Conservation (phyloP, 2,888 invertebrate genomes). For the Lasiommata megera region DNA sequence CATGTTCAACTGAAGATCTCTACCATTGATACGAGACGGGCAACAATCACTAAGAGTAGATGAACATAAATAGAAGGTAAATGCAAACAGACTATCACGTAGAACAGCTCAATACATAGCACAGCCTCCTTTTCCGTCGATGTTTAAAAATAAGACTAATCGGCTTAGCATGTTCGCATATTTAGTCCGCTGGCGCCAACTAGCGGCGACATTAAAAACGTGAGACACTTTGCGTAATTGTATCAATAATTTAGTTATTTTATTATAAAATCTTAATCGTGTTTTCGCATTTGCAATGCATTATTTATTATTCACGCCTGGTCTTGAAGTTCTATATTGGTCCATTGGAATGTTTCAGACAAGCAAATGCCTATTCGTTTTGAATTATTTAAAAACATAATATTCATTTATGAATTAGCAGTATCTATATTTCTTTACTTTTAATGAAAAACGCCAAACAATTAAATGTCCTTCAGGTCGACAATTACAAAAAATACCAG, state of each 20-base stretch:
- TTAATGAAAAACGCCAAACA: no score
- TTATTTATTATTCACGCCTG: constrained; percentile 9
- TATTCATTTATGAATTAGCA: neutral
- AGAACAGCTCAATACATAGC: neutral
- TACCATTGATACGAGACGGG: no score
- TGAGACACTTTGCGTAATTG: constrained; percentile 15
- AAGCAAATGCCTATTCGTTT: neutral
- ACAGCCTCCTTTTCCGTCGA: neutral
- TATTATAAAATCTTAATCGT: constrained; percentile 17
- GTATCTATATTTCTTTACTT: neutral
- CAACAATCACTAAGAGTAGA: no score
- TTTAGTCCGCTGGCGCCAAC: constrained; percentile 27
- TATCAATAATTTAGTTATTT: constrained; percentile 24
- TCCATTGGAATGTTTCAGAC: constrained; percentile 3
- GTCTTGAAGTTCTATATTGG: constrained; percentile 8
- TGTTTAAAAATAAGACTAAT: constrained; percentile 25
- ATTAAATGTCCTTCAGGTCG: no score
- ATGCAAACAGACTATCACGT: neutral
- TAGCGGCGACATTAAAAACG: constrained; percentile 20
- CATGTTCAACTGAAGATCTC: no score
- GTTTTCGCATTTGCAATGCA: constrained; percentile 7
- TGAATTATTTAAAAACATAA: neutral
- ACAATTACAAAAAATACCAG: no score
- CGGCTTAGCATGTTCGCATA: constrained; percentile 37
- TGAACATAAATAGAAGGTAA: neutral